Evolutionary conservation across 2,888 invertebrate genomes (phyloP).

Genomic region (Melanotus villosus): DNA sequence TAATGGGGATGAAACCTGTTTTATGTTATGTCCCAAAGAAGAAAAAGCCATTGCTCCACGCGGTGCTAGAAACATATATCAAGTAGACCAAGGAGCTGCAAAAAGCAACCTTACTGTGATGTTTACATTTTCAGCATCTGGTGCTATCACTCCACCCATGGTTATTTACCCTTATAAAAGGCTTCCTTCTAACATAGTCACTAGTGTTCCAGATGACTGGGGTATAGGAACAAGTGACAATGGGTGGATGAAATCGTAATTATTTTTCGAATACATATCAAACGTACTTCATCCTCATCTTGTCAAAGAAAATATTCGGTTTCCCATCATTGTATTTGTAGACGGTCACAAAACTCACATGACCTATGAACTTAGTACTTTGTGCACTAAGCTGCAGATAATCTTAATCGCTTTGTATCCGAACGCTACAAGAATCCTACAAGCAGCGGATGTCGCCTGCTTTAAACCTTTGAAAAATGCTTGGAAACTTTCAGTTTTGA

Average conservation of each 20-base stretch:
- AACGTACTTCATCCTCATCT: slow-evolving; percentile 42
- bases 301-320: slow-evolving; percentile 37
- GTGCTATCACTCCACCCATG: no score
- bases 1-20: slow-evolving; percentile 9
- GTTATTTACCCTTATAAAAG: no score
- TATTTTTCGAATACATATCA: slow-evolving; percentile 56
- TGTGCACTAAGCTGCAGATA: slow-evolving; percentile 55
- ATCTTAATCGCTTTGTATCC: slow-evolving; percentile 57
- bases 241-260: slow-evolving; percentile 54
- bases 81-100: slow-evolving; percentile 60
- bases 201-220: no score
- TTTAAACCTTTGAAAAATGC: slow-evolving; percentile 51
- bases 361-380: slow-evolving; percentile 49
- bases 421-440: slow-evolving; percentile 52
- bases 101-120: slow-evolving; percentile 64
- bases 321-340: slow-evolving; percentile 49
- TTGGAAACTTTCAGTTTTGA: slow-evolving; percentile 51
- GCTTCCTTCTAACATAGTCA: no score
- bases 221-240: no score
- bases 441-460: slow-evolving; percentile 47
- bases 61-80: slow-evolving; percentile 60
- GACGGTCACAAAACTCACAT: slow-evolving; percentile 53
- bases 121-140: slow-evolving; percentile 63
- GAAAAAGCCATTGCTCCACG: slow-evolving; percentile 52
- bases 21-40: no score